Evolutionary conservation across 2,797 vertebrate genomes (phyloP).

Genomic region (Melanotaenia pygmaea): DNA sequence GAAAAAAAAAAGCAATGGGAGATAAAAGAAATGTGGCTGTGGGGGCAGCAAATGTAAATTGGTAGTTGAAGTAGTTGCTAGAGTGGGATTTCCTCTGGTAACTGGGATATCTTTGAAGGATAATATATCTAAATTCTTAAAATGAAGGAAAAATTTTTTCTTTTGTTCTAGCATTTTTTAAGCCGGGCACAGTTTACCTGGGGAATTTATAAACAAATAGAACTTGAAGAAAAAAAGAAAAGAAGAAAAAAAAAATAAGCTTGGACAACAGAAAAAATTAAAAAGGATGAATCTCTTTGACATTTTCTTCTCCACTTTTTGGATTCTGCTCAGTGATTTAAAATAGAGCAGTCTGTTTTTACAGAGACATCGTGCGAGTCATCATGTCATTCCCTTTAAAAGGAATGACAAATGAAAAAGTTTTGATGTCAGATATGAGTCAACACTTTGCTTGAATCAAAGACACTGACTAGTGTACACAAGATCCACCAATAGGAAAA

Average conservation of each 20-base stretch:
- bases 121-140: neutral
- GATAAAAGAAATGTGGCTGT: neutral
- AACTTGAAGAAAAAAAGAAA: neutral
- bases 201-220: neutral
- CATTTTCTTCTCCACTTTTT: neutral
- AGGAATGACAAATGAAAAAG: neutral
- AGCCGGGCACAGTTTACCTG: neutral
- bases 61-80: neutral
- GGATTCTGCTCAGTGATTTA: neutral
- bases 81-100: neutral
- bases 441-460: neutral
- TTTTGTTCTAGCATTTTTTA: neutral
- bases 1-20: neutral
- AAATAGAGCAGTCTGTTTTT: neutral
- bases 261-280: conserved; percentile 7
- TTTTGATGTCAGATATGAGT: neutral
- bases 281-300: neutral
- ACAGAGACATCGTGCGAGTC: neutral
- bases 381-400: neutral
- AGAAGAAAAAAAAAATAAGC: too few species aligned
- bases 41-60: neutral
- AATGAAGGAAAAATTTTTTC: neutral
- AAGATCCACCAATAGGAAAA: neutral
- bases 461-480: neutral
- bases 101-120: neutral